Evolutionary conservation across 35 echinoderm and acorn worm genomes (phyloP).

Genomic region (Nesometra sesokonis): DNA sequence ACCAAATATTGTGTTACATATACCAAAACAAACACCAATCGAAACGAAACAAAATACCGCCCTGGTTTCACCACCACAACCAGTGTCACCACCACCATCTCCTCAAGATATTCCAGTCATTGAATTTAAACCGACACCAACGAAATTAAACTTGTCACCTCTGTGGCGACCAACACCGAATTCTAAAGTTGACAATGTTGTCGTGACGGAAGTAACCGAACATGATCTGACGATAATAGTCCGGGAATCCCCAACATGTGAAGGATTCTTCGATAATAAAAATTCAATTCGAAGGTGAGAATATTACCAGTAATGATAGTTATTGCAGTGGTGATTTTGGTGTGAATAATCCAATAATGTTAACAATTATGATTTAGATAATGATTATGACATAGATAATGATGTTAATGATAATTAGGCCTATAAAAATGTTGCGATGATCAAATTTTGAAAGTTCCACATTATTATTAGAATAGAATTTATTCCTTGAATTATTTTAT

Average conservation of each 20-base stretch:
- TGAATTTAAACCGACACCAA: not conserved
- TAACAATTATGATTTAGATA: too few relatives aligned
- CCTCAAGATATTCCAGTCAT: not conserved
- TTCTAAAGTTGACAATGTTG: constrained; percentile 1
- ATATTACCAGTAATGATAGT: too few relatives aligned
- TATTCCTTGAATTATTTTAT: too few relatives aligned
- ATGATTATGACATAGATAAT: too few relatives aligned
- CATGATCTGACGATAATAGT: constrained; percentile 32
- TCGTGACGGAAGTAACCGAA: constrained; percentile 36
- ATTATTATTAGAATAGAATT: too few relatives aligned
- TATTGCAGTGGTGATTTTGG: too few relatives aligned
- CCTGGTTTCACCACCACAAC: not conserved
- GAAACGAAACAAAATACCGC: not conserved
- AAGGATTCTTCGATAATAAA: constrained; percentile 23
- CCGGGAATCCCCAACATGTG: constrained; percentile 21
- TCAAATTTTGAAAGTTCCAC: too few relatives aligned
- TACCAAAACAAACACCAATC: not conserved
- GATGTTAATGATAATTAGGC: too few relatives aligned
- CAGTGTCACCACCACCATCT: not conserved
- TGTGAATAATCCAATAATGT: too few relatives aligned
- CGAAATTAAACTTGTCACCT: not conserved
- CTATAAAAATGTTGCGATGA: too few relatives aligned
- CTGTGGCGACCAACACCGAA: not conserved
- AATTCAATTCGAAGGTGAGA: too few relatives aligned
- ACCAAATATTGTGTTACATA: not conserved